These are phyloP conservation scores for Brotula barbata DNA, from an alignment of 2,797 vertebrate species.

Conservation along the genomic window DNA sequence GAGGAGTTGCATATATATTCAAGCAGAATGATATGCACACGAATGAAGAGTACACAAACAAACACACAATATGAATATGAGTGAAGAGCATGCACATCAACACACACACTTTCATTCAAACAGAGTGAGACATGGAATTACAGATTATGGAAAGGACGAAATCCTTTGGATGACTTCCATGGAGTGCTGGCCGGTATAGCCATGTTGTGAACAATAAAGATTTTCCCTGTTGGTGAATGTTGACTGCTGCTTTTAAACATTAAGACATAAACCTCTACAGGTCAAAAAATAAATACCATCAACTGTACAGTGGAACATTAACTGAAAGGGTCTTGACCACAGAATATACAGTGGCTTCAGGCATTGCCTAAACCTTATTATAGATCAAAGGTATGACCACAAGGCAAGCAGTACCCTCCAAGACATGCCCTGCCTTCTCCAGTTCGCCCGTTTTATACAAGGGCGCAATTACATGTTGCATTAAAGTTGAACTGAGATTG, in stretches of 20 bases:
- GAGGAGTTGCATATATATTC: too few relatives aligned
- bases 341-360: constrained; percentile 6
- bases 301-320: constrained; percentile 8
- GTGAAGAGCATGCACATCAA: background rate
- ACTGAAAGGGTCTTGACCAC: background rate
- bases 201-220: constrained; percentile 38
- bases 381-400: constrained; percentile 25
- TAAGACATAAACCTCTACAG: constrained; percentile 31
- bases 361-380: constrained; percentile 9
- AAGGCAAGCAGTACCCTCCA: constrained; percentile 58
- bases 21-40: constrained; percentile 3
- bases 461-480: constrained; percentile 44
- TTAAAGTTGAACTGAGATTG: constrained; percentile 53
- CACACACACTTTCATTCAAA: constrained; percentile 19
- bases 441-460: constrained; percentile 39
- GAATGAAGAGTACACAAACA: constrained; percentile 3
- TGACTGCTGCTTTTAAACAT: constrained; percentile 28
- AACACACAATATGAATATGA: background rate
- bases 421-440: constrained; percentile 25
- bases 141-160: constrained; percentile 54
- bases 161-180: constrained; percentile 46
- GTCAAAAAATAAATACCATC: constrained; percentile 18
- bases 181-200: constrained; percentile 53
- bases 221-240: constrained; percentile 25
- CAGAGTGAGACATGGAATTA: constrained; percentile 46